phyloP scores from a whole-genome alignment of 1,140 invertebrate species.

The Thaumetopoea pityocampa region DNA sequence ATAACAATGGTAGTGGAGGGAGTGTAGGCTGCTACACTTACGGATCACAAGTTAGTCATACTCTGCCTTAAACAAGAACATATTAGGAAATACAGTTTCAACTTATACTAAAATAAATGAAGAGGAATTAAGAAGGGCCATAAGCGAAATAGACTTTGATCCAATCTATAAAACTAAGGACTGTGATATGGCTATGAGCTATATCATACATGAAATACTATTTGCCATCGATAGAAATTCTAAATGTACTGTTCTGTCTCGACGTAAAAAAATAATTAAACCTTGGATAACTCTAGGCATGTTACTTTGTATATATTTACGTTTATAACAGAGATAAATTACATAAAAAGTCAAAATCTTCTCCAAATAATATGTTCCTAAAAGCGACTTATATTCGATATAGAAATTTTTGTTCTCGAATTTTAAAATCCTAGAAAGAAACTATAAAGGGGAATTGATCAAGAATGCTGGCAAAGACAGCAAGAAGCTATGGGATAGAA shows the following conservation, averaged over 20 bases:
- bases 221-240: not conserved
- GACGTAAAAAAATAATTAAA: conserved; percentile 17
- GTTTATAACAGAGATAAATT: not conserved
- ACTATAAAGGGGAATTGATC: not conserved
- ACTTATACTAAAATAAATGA: not conserved
- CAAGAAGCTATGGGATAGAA: not conserved
- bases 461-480: not conserved
- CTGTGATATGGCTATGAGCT: not conserved
- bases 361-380: not conserved
- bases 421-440: not conserved
- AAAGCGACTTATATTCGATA: not conserved
- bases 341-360: not conserved
- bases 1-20: too few relatives aligned
- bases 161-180: not conserved
- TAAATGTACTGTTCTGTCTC: not conserved
- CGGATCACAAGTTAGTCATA: not conserved
- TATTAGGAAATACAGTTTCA: not conserved
- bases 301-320: not conserved
- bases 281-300: conserved; percentile 1
- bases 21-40: too few relatives aligned
- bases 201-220: not conserved
- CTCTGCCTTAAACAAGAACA: not conserved
- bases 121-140: not conserved
- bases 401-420: not conserved
- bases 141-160: not conserved